Percentiles rank a stretch among this genome's conserved stretches.
Conservation (phyloP, 2,888 invertebrate species). For the Caenorhabditis parvicauda region DNA sequence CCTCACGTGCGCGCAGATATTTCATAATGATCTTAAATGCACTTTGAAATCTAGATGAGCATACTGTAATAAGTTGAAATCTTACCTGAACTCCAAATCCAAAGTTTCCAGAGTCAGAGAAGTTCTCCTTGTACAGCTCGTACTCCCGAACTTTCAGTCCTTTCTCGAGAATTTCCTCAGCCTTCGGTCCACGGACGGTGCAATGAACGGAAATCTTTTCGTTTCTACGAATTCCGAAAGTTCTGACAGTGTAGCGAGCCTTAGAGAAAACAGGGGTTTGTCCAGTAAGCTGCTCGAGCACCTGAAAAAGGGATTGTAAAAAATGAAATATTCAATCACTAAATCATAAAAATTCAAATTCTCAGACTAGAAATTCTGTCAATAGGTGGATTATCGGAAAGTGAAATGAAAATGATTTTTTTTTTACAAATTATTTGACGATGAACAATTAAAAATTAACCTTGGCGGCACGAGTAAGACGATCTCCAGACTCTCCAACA, state of each 20-base stretch:
- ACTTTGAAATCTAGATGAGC: too few relatives aligned
- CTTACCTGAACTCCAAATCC: constrained; percentile 83
- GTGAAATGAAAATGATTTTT: neutral
- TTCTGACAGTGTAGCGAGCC: constrained; percentile 92
- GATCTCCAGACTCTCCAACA: constrained; percentile 96
- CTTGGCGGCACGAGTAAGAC: constrained; percentile 72
- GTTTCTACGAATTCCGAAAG: constrained; percentile 98
- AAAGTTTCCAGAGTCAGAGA: constrained; percentile 87
- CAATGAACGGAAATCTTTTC: constrained; percentile 99
- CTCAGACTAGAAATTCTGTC: neutral
- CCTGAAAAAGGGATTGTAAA: constrained; percentile 34
- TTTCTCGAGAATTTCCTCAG: constrained; percentile 95
- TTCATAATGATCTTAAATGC: too few relatives aligned
- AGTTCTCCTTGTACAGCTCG: constrained; percentile 93
- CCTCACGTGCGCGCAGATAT: too few relatives aligned
- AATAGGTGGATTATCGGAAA: neutral
- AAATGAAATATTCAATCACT: too few relatives aligned
- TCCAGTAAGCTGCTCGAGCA: constrained; percentile 87
- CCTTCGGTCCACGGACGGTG: constrained; percentile 96
- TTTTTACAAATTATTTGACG: too few relatives aligned
- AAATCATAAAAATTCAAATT: too few relatives aligned
- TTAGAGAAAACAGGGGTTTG: constrained; percentile 99
- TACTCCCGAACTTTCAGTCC: constrained; percentile 98
- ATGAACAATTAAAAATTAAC: constrained; percentile 72
- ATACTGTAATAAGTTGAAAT: too few relatives aligned